These are phyloP conservation scores for Danionella cerebrum DNA, from an alignment of 2,113 vertebrate genomes.

Conservation along the genomic window DNA sequence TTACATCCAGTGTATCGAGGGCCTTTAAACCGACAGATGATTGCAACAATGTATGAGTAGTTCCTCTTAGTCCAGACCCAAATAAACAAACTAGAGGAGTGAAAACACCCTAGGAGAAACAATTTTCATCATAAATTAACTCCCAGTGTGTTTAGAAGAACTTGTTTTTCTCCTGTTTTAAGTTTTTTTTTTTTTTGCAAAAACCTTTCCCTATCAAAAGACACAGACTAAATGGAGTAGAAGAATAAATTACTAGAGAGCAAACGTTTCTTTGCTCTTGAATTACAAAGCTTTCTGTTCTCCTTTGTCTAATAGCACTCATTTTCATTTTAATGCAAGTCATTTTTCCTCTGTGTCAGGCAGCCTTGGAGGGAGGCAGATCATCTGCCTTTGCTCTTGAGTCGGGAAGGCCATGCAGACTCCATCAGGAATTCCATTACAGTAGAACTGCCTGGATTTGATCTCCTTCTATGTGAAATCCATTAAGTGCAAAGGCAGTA, in stretches of 20 bases:
- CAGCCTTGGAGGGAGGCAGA: constrained; percentile 28
- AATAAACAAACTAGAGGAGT: no score
- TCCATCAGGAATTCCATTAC: constrained; percentile 9
- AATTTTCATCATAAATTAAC: no score
- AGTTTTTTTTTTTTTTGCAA: no score
- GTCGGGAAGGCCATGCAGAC: constrained; percentile 2
- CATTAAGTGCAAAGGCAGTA: neutral
- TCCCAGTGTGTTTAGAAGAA: no score
- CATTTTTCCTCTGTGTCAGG: constrained; percentile 36
- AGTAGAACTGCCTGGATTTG: constrained; percentile 12
- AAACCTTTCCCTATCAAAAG: neutral
- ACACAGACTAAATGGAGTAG: constrained; percentile 7
- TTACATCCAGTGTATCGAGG: no score
- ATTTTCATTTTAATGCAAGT: constrained; percentile 41
- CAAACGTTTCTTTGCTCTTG: constrained; percentile 1
- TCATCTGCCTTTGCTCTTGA: neutral
- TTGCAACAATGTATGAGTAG: no score
- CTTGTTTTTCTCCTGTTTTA: no score
- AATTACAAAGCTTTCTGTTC: constrained; percentile 14
- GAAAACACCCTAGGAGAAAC: no score
- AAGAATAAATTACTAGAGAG: neutral
- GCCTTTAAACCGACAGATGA: no score
- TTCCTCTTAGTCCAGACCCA: no score
- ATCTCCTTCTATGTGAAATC: constrained; percentile 3
- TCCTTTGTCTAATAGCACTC: constrained; percentile 29